Evolutionary conservation across 2,888 invertebrate genomes (phyloP), one percentile per base, ranked within the genome.

Genomic region (Scaptomyza flava): DNA sequence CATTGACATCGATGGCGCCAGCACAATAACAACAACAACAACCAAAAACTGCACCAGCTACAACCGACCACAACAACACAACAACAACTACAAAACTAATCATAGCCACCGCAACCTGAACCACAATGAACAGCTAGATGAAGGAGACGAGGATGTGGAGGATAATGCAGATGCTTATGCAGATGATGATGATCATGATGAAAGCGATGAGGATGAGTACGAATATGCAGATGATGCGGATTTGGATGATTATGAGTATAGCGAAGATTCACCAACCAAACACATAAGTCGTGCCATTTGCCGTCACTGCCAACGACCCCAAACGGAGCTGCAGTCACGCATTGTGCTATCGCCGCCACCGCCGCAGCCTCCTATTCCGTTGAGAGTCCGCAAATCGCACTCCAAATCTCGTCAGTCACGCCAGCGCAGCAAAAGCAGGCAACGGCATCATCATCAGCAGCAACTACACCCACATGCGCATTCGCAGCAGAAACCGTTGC

Each of bases 231-330:
- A 72, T 14, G 52, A 59, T 9, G 27, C 11, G 6, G 46, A 23
- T 11, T 1, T 42, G 9, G 20, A 61, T 20, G 53, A 58, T 12
- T 30, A 59, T 23, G 63, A 47, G 1, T 9, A 23, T 4, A 51
- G 52, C 2, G 46, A 9, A 6, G 43, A 36, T 27, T 50, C 20
- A 17, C 0, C 12, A 12, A 12, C 38, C 38, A 7, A 20, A 12
- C 20, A n/a, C 20, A 2, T 41, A 2, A 56, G 59, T 61, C 47
- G 69, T 3, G 70, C 79, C 47, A 81, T 88, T 59, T 91, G 91
- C 62, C 89, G 91, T 6, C 91, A 91, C 72, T 91, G 91, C 66
- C 79, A 86, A 60, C 87, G 91, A 31, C 86, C 91, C 42, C 89
- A 90, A 65, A 78, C 86, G 46, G 90, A 90, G 68, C 69, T 89